phyloP scores from a whole-genome alignment of 2,888 invertebrate genomes.

The Thyatira batis region DNA sequence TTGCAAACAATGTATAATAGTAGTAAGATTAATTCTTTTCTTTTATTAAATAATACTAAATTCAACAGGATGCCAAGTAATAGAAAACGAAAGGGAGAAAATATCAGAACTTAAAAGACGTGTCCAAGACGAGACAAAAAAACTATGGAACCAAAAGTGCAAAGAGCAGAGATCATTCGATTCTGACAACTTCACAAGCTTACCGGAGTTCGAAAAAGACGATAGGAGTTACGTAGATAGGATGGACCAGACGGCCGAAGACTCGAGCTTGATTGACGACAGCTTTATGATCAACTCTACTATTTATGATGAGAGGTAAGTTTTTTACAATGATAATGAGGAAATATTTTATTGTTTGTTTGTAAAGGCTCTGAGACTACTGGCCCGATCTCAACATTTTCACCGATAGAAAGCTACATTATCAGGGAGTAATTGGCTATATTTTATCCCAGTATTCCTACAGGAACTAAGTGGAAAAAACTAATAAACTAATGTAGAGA shows the following conservation, averaged over 20 bases:
- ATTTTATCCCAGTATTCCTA: too few relatives aligned
- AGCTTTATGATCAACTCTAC: conserved; percentile 59
- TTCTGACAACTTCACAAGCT: conserved; percentile 44
- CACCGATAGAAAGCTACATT: background rate
- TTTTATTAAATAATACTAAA: too few relatives aligned
- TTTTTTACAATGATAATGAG: conserved; percentile 6
- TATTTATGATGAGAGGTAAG: conserved; percentile 71
- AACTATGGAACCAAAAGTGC: conserved; percentile 88
- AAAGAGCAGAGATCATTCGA: conserved; percentile 53
- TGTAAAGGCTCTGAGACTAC: background rate
- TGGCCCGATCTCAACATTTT: too few relatives aligned
- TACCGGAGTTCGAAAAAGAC: conserved; percentile 20
- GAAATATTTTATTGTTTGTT: background rate
- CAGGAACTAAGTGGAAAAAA: background rate
- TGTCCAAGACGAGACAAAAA: conserved; percentile 94
- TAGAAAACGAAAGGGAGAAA: conserved; percentile 94
- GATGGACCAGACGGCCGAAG: conserved; percentile 35
- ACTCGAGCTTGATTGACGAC: conserved; percentile 55
- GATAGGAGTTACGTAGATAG: conserved; percentile 15
- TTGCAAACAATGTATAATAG: too few relatives aligned
- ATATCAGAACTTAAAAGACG: conserved; percentile 92
- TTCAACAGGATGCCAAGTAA: conserved; percentile 90
- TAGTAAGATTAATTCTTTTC: too few relatives aligned
- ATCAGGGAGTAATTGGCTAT: background rate
- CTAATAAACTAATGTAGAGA: background rate